Evolutionary conservation across 2,797 vertebrate genomes (phyloP), one percentile per base, ranked within the genome.

Genomic region (Pitangus sulphuratus): DNA sequence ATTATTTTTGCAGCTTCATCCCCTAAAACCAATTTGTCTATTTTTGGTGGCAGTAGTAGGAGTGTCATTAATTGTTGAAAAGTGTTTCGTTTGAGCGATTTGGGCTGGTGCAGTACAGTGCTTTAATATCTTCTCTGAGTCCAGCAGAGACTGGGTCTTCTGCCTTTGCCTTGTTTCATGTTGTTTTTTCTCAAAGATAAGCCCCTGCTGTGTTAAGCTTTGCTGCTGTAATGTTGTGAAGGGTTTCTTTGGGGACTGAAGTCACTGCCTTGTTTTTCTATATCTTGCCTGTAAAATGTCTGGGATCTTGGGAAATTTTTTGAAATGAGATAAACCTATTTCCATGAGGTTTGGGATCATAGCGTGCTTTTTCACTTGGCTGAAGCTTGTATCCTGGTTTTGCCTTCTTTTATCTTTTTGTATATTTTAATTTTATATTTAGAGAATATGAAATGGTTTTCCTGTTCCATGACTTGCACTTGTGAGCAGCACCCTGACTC

Each of bases 1-100:
- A 56, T 80, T 48, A 78, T 42, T 93, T 79, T 77, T 90, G 87
- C 51, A 56, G 40, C 42, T 90, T 91, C 61, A 64, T 60, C 65
- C 77, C 51, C 57, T 81, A n/a, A 84, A 90, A 61, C 39, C 7
- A 12, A 54, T 87, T 79, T 81, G 19, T 89, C 58, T 82, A 79
- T 84, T 81, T 76, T 82, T 89, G 57, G 56, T 81, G 65, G 25
- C 65, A 64, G 79, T 37, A 84, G 83, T 70, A 50, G 68, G 76
- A 90, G 83, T 75, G 69, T 31, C 45, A 25, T 77, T 88, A 88
- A 68, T 84, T 64, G 50, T 84, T 61, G 69, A 64, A 8, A 61
- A 68, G 61, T 62, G 56, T 91, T 77, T 24, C 9, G 24, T 61
- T 70, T 15, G 33, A 85, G 72, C 44, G 50, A 2, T 76, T 82